Evolutionary conservation across 2,113 vertebrate genomes (phyloP).

Genomic region (Pao palembangensis): DNA sequence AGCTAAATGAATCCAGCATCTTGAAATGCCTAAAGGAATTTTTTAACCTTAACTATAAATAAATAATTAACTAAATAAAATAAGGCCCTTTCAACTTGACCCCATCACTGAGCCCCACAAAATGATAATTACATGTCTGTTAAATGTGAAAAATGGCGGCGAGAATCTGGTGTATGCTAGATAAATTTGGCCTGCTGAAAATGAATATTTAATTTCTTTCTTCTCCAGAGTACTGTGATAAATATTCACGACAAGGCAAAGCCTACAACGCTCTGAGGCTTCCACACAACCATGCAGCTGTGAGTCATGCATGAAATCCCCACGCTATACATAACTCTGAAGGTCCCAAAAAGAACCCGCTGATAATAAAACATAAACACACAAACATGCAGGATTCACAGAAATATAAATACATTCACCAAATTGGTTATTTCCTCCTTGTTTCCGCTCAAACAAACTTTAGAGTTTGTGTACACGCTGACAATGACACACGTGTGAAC

Average conservation of each 20-base stretch:
- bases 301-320: conserved; percentile 1
- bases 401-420: conserved; percentile 19
- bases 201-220: conserved; percentile 62
- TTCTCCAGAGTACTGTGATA: conserved; percentile 42
- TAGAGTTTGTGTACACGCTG: conserved; percentile 10
- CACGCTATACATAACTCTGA: conserved; percentile 9
- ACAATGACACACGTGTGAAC: conserved; percentile 23
- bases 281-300: conserved; percentile 1
- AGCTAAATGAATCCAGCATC: not conserved
- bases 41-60: too few species aligned
- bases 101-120: not conserved
- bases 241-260: conserved; percentile 58
- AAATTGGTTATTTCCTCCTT: conserved; percentile 30
- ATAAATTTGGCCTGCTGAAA: conserved; percentile 49
- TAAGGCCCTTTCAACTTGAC: not conserved
- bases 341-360: not conserved
- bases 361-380: not conserved
- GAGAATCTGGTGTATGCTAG: conserved; percentile 32
- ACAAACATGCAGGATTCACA: conserved; percentile 9
- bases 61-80: too few species aligned
- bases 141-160: not conserved
- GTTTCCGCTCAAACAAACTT: conserved; percentile 42
- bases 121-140: not conserved
- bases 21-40: too few species aligned
- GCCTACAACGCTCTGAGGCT: conserved; percentile 32